Conservation (phyloP, 1,140 invertebrate genomes). For the Drosophila quadrilineata region DNA sequence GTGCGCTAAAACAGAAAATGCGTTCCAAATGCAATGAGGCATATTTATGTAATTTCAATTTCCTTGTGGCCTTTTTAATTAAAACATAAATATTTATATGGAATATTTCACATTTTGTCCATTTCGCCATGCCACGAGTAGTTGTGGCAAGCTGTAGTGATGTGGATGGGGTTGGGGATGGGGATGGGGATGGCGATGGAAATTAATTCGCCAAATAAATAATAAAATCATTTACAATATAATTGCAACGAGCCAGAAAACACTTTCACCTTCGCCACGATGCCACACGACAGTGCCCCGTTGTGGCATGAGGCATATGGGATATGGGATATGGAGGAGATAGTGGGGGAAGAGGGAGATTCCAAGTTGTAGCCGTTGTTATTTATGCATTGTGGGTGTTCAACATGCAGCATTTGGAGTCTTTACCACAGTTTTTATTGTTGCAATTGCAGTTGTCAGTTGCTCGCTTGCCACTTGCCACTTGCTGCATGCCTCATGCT, state of each 20-base stretch:
- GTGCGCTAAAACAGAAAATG: too few species aligned
- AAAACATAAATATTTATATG: slow-evolving; percentile 79
- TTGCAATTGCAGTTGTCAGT: slow-evolving; percentile 6
- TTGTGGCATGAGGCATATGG: neutral
- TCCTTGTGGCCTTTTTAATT: slow-evolving; percentile 79
- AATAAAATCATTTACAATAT: slow-evolving; percentile 80
- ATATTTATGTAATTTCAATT: slow-evolving; percentile 73
- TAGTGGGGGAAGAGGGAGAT: slow-evolving; percentile 12
- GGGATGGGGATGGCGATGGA: slow-evolving; percentile 27
- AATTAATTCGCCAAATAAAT: slow-evolving; percentile 79
- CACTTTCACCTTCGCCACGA: slow-evolving; percentile 76
- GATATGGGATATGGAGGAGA: neutral
- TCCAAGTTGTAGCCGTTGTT: slow-evolving; percentile 59
- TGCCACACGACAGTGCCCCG: neutral
- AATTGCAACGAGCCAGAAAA: slow-evolving; percentile 65
- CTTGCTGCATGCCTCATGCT: neutral
- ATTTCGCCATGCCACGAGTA: slow-evolving; percentile 7
- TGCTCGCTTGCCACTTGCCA: neutral
- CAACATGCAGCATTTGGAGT: slow-evolving; percentile 75
- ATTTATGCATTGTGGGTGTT: slow-evolving; percentile 78
- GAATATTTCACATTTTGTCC: slow-evolving; percentile 60
- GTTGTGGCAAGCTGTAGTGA: neutral
- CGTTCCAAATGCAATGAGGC: slow-evolving; percentile 50
- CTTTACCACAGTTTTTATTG: slow-evolving; percentile 63
- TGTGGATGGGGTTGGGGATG: neutral